Percentiles rank a stretch among this genome's conserved stretches.
Conservation (phyloP, 2,797 vertebrate species). For the Cephalopachus bancanus region DNA sequence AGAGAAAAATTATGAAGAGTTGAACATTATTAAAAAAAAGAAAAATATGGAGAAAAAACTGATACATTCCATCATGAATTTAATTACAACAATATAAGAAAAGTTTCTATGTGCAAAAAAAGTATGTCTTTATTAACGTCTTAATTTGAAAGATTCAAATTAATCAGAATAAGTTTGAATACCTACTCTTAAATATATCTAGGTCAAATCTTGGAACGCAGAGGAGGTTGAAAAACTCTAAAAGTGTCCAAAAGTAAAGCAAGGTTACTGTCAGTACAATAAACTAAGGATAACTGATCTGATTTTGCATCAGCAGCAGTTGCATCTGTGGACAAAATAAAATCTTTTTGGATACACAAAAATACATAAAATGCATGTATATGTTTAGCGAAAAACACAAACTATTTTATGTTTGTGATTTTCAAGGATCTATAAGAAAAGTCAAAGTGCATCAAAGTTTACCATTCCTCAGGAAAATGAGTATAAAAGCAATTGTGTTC, state of each 20-base stretch:
- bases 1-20: not conserved
- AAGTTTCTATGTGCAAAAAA: not conserved
- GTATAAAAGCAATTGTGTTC: not conserved
- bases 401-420: not conserved
- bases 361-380: not conserved
- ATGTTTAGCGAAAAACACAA: not conserved
- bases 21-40: not conserved
- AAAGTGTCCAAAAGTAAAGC: not conserved
- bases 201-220: not conserved
- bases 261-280: not conserved
- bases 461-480: conserved; percentile 16
- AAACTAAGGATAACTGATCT: not conserved
- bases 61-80: not conserved
- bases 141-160: not conserved
- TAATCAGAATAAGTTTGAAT: not conserved
- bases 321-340: not conserved
- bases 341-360: not conserved
- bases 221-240: not conserved
- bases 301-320: not conserved
- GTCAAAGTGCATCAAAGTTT: not conserved
- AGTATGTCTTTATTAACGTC: not conserved
- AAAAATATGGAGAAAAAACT: not conserved
- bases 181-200: not conserved
- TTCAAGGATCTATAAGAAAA: not conserved
- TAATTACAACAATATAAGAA: not conserved